These are phyloP conservation scores for Scolanthus callimorphus DNA, from an alignment of 92 coral and sea anemone species.

Conservation along the genomic window DNA sequence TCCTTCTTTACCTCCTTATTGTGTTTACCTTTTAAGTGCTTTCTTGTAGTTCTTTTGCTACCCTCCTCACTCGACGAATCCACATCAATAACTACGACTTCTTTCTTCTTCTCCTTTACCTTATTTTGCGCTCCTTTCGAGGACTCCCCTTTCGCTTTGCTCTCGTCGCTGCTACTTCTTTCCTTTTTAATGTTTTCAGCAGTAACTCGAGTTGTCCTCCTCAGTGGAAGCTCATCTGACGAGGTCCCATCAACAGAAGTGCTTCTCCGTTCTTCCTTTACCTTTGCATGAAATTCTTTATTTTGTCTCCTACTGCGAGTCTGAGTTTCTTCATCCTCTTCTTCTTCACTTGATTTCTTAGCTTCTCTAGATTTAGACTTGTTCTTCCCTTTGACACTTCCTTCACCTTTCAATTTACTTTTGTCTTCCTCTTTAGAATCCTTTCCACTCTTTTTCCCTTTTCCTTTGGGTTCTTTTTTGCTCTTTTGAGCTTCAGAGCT, in stretches of 20 bases:
- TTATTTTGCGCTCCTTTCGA: not conserved
- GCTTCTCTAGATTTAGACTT: not conserved
- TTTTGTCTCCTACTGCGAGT: too few species aligned
- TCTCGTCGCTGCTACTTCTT: not conserved
- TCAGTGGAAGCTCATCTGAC: constrained; percentile 5
- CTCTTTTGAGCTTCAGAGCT: not conserved
- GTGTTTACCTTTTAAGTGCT: not conserved
- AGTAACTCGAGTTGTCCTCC: constrained; percentile 5
- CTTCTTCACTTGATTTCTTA: not conserved
- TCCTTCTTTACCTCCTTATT: constrained; percentile 1
- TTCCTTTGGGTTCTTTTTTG: constrained; percentile 3
- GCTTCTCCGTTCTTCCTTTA: not conserved
- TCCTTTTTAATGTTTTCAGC: not conserved
- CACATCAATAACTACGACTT: not conserved
- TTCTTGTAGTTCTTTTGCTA: not conserved
- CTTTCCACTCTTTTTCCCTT: not conserved
- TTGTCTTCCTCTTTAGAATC: not conserved
- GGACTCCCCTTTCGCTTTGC: too few species aligned
- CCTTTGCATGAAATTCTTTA: not conserved
- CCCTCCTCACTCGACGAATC: constrained; percentile 2
- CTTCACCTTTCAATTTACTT: not conserved
- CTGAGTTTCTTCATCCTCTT: not conserved
- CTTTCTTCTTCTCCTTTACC: not conserved
- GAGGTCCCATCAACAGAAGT: not conserved
- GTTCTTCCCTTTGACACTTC: constrained; percentile 2